phyloP scores from a whole-genome alignment of 1,140 invertebrate genomes.

The Triops longicaudatus region DNA sequence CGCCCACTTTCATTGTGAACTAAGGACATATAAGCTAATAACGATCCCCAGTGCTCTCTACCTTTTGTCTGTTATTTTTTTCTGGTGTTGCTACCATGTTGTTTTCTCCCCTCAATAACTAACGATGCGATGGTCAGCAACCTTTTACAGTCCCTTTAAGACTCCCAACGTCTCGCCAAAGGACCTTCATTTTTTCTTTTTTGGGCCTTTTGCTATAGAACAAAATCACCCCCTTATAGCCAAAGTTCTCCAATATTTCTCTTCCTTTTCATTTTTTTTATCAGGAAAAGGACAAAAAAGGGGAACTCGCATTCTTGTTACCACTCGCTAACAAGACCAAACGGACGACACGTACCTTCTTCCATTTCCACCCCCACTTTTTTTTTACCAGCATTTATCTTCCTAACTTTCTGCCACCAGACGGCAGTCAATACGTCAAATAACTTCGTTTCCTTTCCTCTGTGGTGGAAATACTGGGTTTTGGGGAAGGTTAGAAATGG shows the following conservation, averaged over 20 bases:
- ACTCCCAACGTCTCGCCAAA: not conserved
- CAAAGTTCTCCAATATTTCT: no score
- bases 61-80: no score
- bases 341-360: not conserved
- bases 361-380: not conserved
- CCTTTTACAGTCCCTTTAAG: not conserved
- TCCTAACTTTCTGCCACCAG: not conserved
- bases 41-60: no score
- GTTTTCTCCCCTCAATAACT: not conserved
- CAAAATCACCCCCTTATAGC: no score
- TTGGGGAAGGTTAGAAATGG: no score
- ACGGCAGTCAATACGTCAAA: slow-evolving; percentile 7
- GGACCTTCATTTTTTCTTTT: no score
- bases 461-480: no score
- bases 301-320: not conserved
- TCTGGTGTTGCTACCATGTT: not conserved
- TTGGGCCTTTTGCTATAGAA: no score
- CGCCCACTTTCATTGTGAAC: no score
- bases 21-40: no score
- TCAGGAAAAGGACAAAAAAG: not conserved
- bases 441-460: not conserved
- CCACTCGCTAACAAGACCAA: not conserved
- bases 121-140: slow-evolving; percentile 11
- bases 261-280: no score
- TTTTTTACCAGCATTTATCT: not conserved